A percentile compares a stretch with the other conserved stretches of the same genome.
These are phyloP conservation scores for Notothenia coriiceps DNA, from an alignment of 2,113 vertebrate genomes.

Conservation along the genomic window DNA sequence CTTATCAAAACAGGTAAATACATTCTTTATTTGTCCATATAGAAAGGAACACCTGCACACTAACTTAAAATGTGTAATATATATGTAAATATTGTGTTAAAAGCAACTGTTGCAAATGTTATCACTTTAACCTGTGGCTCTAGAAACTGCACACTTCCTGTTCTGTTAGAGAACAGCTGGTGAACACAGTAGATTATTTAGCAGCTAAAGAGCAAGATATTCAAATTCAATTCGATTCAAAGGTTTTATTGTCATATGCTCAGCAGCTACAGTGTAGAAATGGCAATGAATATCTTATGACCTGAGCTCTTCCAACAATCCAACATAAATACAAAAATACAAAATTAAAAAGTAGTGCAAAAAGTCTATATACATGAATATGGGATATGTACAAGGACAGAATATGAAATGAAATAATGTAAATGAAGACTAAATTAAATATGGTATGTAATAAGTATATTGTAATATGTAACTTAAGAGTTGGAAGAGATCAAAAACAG, in stretches of 20 bases:
- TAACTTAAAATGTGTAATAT: background rate
- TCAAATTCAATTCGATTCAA: too few species aligned
- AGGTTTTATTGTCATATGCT: too few species aligned
- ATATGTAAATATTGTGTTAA: background rate
- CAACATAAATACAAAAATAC: background rate
- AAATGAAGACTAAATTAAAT: too few species aligned
- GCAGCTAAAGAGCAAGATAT: background rate
- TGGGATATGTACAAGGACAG: too few species aligned
- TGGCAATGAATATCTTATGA: too few species aligned
- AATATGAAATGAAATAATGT: too few species aligned
- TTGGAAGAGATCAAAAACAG: background rate
- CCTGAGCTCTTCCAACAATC: too few species aligned
- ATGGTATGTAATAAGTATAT: too few species aligned
- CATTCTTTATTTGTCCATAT: background rate
- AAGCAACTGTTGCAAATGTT: background rate
- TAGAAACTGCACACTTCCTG: background rate
- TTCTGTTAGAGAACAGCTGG: background rate
- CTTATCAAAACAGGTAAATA: background rate
- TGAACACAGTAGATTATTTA: background rate
- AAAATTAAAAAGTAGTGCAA: too few species aligned
- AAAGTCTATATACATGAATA: too few species aligned
- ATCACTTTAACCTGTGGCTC: background rate
- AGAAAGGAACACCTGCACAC: background rate
- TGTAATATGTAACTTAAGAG: too few species aligned
- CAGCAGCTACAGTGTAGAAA: too few species aligned